Percentiles rank a stretch among this genome's conserved stretches.
Conservation (phyloP, 2,888 invertebrate species). For the Tenthredo mesomela region DNA sequence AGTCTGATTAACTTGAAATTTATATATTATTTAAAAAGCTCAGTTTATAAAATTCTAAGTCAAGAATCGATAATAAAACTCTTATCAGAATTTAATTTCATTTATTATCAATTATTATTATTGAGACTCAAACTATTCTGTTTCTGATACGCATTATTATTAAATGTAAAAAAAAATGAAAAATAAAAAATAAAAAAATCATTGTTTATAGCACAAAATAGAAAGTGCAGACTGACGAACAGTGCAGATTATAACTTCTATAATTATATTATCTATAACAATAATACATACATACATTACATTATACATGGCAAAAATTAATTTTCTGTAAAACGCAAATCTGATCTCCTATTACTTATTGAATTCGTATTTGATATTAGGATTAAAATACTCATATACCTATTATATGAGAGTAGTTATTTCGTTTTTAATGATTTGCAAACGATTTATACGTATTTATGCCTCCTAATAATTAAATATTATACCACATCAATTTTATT, state of each 20-base stretch:
- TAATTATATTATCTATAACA: background rate
- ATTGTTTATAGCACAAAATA: background rate
- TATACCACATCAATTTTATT: background rate
- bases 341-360: background rate
- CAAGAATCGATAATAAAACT: background rate
- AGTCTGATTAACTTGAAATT: background rate
- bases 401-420: background rate
- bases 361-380: background rate
- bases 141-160: background rate
- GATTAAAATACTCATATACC: background rate
- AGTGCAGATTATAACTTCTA: background rate
- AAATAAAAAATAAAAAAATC: background rate
- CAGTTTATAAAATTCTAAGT: background rate
- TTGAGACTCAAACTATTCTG: background rate
- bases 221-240: background rate
- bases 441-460: background rate
- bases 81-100: background rate
- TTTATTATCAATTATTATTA: background rate
- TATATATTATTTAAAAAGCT: background rate
- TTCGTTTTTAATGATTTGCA: background rate
- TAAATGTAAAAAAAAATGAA: background rate
- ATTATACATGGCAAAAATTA: background rate
- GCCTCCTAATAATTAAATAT: too few species aligned
- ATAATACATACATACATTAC: background rate
- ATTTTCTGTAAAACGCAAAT: background rate